A percentile compares a stretch with the other conserved stretches of the same genome.
phyloP scores from a whole-genome alignment of 2,888 invertebrate species.

The Rhingia rostrata region DNA sequence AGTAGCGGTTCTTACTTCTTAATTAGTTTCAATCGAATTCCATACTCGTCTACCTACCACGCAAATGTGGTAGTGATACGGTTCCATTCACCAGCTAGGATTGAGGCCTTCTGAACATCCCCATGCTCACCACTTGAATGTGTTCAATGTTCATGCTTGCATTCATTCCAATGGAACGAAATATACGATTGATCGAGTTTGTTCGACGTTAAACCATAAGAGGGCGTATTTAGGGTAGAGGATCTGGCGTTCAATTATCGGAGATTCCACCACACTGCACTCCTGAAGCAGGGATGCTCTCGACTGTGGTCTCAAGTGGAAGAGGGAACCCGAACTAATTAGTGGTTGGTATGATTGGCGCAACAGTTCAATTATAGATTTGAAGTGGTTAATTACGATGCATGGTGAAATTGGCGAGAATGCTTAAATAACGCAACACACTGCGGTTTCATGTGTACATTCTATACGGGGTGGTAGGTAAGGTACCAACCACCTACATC shows the following conservation, averaged over 20 bases:
- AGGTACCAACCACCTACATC: too few relatives aligned
- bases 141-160: constrained; percentile 69
- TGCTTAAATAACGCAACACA: constrained; percentile 59
- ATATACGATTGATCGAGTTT: constrained; percentile 72
- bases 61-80: constrained; percentile 19
- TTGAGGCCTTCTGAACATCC: constrained; percentile 8
- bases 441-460: constrained; percentile 15
- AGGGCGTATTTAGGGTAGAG: constrained; percentile 52
- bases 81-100: constrained; percentile 30
- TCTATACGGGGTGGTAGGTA: background rate
- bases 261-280: constrained; percentile 68
- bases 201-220: constrained; percentile 43
- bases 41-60: constrained; percentile 4
- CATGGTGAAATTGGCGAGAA: constrained; percentile 49
- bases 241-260: constrained; percentile 71
- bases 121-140: constrained; percentile 63
- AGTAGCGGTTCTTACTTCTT: constrained; percentile 70
- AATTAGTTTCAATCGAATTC: constrained; percentile 72
- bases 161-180: constrained; percentile 68
- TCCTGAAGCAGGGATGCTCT: constrained; percentile 55
- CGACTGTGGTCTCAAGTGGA: constrained; percentile 67
- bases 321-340: constrained; percentile 71
- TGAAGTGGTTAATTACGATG: constrained; percentile 74
- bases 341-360: constrained; percentile 72
- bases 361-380: constrained; percentile 74